Percentiles rank a stretch among this genome's conserved stretches.
These are phyloP conservation scores for Xenopus petersii DNA, from an alignment of 2,797 vertebrate genomes.

Conservation along the genomic window DNA sequence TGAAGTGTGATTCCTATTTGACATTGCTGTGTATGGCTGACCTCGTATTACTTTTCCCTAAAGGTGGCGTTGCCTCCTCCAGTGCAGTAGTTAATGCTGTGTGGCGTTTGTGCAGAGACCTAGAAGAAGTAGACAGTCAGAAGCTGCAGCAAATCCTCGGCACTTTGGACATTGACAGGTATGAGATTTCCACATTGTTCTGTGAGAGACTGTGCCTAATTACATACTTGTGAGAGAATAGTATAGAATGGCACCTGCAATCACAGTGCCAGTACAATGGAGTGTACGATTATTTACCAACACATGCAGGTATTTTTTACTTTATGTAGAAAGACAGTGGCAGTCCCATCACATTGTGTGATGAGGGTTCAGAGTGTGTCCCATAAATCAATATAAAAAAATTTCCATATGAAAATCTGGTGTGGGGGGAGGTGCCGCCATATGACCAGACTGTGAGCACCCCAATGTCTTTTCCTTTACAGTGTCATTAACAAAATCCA, in stretches of 20 bases:
- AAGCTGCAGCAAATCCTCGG: conserved; percentile 71
- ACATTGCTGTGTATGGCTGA: too few species aligned
- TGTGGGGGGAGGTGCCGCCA: too few species aligned
- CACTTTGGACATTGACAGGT: conserved; percentile 81
- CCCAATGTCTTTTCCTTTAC: conserved; percentile 31
- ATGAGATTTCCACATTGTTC: conserved; percentile 8
- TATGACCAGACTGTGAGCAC: too few species aligned
- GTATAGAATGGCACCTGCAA: too few species aligned
- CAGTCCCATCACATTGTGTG: too few species aligned
- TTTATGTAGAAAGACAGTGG: too few species aligned
- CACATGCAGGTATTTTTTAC: too few species aligned
- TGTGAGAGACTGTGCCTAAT: not conserved
- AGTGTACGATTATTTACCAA: too few species aligned
- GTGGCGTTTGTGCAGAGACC: conserved; percentile 65
- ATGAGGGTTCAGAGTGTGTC: not conserved
- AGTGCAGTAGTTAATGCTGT: conserved; percentile 76
- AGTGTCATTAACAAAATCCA: conserved; percentile 83
- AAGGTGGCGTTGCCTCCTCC: conserved; percentile 73
- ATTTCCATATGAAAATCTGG: too few species aligned
- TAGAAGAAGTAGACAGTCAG: conserved; percentile 55
- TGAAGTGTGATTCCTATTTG: too few species aligned
- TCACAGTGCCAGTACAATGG: too few species aligned
- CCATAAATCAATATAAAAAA: not conserved
- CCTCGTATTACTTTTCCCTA: conserved; percentile 24
- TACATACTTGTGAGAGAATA: too few species aligned